Evolutionary conservation across 2,113 vertebrate genomes (phyloP).

Genomic region (Mastomys natalensis): DNA sequence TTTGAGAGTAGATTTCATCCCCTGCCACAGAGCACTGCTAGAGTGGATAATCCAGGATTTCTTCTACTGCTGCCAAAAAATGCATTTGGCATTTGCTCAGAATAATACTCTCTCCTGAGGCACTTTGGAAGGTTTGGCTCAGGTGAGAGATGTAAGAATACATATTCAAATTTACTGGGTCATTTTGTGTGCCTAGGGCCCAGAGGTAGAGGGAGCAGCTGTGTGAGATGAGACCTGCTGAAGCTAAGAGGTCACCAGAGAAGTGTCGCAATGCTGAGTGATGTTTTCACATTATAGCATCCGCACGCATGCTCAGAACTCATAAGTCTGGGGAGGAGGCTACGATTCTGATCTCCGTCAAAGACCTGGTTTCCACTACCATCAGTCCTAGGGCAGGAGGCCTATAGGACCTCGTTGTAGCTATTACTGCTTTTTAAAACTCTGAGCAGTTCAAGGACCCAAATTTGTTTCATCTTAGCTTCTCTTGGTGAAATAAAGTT

Average conservation of each 20-base stretch:
- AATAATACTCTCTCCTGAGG: slow-evolving; percentile 31
- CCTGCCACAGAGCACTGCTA: slow-evolving; percentile 14
- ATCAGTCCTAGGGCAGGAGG: neutral
- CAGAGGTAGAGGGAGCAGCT: neutral
- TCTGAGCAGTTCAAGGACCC: neutral
- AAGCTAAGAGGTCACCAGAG: neutral
- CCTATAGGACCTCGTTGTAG: fast-evolving
- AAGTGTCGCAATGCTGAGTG: neutral
- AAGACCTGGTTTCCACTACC: neutral
- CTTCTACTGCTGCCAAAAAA: slow-evolving; percentile 63
- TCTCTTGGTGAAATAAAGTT: slow-evolving; percentile 1
- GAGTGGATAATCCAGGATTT: slow-evolving; percentile 69
- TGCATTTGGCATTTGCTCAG: slow-evolving; percentile 70
- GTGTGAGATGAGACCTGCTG: neutral
- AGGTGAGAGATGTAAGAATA: slow-evolving; percentile 45
- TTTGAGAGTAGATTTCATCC: slow-evolving; percentile 24
- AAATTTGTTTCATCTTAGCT: neutral
- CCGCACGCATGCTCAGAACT: neutral
- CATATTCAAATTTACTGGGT: neutral
- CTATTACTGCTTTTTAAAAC: neutral
- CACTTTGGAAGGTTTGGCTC: slow-evolving; percentile 28
- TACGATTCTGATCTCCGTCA: neutral
- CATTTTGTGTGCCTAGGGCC: neutral
- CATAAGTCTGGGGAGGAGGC: neutral
- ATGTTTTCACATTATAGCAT: neutral